These are phyloP conservation scores for Clarias pachynema DNA, from an alignment of 2,797 vertebrate species.

Conservation along the genomic window DNA sequence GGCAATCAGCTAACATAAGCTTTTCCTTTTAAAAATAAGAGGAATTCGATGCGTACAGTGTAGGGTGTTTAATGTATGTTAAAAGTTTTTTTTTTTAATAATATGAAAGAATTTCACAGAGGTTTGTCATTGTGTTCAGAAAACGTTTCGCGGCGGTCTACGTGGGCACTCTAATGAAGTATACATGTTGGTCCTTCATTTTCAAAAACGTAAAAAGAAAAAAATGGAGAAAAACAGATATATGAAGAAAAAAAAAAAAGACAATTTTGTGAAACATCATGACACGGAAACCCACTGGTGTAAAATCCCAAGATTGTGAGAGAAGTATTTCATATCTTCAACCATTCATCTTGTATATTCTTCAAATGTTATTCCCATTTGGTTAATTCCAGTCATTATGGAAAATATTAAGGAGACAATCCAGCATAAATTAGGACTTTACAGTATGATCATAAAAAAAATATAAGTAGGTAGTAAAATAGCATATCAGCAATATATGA, in stretches of 20 bases:
- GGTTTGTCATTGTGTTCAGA: conserved; percentile 42
- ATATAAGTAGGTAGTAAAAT: conserved; percentile 67
- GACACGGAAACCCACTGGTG: conserved; percentile 91
- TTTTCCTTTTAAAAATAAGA: conserved; percentile 81
- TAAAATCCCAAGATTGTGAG: conserved; percentile 76
- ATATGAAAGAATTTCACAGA: conserved; percentile 55
- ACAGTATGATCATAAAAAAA: conserved; percentile 54
- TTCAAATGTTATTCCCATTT: conserved; percentile 54
- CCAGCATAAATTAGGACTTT: conserved; percentile 73
- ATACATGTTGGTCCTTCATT: conserved; percentile 62
- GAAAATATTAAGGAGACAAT: conserved; percentile 76
- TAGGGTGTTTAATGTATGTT: conserved; percentile 86
- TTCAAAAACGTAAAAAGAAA: conserved; percentile 35
- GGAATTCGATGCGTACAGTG: conserved; percentile 82
- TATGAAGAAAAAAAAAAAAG: conserved; percentile 60
- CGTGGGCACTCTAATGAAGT: conserved; percentile 81
- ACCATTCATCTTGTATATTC: conserved; percentile 58
- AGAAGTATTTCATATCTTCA: conserved; percentile 60
- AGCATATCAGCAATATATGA: conserved; percentile 78
- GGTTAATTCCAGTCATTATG: conserved; percentile 60
- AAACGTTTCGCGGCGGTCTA: conserved; percentile 81
- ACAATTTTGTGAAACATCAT: conserved; percentile 80
- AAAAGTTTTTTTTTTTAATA: conserved; percentile 88
- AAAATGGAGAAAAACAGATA: conserved; percentile 75
- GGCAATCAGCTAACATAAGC: conserved; percentile 78